Base-by-base conservation (phyloP, 2,797 vertebrate genomes). In the Gila robusta region DNA sequence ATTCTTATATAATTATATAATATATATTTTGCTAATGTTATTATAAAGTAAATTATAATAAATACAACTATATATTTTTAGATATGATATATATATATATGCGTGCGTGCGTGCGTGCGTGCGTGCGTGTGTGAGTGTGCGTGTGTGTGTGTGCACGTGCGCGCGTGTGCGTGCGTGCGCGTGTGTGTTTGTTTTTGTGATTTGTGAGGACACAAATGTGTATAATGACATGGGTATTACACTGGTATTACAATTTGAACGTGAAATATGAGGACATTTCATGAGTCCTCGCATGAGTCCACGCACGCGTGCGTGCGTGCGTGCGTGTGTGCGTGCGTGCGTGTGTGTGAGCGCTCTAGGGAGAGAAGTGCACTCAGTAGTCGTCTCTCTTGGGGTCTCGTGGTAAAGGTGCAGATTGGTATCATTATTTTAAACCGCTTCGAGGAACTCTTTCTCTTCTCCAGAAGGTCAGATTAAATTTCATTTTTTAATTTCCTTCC, bases 401-500 rank as follows among this genome's bases (percentile, higher is more conserved):
- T 82, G 76, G 84, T 81, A 82, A 44, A 83, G 87, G 82, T 87
- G 82, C 79, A 81, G 85, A 90, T 83, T 89, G 83, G 77, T 88
- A 86, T 89, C 86, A 91, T 91, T 89, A 89, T 89, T 78, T 83
- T 37, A 28, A 41, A 76, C 56, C 86, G 86, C 87, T 82, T 89
- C 47, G 67, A 72, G 70, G 74, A 87, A 77, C 86, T 28, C 73
- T 67, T 88, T 86, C 91, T 86, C 85, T 88, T 88, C 87, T 87
- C 91, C 86, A 89, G 86, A 87, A 93, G 94, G 94, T 95, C 94
- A 94, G 91, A 94, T 94, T 92, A 91, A 91, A 94, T 93, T 92
- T 88, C 54, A 70, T 85, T 93, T 94, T 89, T 91, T 93, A 93
- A 94, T 95, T 93, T 94, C 93, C 92, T 93, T 93, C 92, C 77